Evolutionary conservation across 2,888 invertebrate genomes (phyloP).

Genomic region (Anagyrus pseudococci): DNA sequence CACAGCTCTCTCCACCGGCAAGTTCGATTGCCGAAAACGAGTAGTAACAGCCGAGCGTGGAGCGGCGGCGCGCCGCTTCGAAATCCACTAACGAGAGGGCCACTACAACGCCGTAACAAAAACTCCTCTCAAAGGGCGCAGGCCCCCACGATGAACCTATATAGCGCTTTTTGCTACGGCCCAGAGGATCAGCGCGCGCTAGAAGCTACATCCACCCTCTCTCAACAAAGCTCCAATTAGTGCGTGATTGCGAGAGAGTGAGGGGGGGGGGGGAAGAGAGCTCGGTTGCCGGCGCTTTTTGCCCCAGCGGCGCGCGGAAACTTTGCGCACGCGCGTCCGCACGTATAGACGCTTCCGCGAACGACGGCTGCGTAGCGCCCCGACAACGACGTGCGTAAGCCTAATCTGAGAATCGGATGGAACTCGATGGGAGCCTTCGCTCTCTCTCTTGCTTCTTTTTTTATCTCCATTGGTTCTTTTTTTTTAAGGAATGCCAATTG

Average conservation of each 20-base stretch:
- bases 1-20: too few species aligned
- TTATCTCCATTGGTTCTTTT: too few species aligned
- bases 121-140: neutral
- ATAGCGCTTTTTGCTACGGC: constrained; percentile 1
- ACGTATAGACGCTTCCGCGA: constrained; percentile 59
- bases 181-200: too few species aligned
- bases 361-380: constrained; percentile 36
- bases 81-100: constrained; percentile 23
- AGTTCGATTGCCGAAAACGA: too few species aligned
- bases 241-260: constrained; percentile 29
- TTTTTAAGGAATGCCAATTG: too few species aligned
- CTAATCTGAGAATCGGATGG: constrained; percentile 35
- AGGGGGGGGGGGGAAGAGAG: too few species aligned
- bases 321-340: constrained; percentile 45
- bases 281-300: constrained; percentile 12
- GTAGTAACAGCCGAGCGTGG: too few species aligned
- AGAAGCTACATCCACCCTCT: too few species aligned
- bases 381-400: constrained; percentile 28
- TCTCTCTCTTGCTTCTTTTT: too few species aligned
- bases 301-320: constrained; percentile 13
- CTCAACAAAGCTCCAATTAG: constrained; percentile 38
- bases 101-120: too few species aligned
- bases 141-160: neutral
- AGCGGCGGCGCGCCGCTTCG: neutral
- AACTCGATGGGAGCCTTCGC: too few species aligned